These are phyloP conservation scores for Molossus molossus DNA, from an alignment of 2,797 vertebrate species.

Conservation along the genomic window DNA sequence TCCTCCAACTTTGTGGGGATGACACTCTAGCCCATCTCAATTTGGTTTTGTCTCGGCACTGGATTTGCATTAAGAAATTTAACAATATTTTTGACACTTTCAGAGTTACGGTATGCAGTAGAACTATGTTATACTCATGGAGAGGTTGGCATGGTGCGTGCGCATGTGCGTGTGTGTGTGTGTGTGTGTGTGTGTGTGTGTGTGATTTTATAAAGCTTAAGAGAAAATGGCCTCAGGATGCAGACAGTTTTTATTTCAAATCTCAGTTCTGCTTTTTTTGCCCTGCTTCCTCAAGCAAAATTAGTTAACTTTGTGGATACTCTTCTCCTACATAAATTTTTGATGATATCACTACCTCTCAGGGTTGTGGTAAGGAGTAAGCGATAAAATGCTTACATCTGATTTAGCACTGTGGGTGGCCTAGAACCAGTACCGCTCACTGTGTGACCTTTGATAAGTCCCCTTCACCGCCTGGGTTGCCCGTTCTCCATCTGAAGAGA, in stretches of 20 bases:
- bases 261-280: not conserved
- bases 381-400: not conserved
- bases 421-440: not conserved
- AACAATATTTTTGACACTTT: not conserved
- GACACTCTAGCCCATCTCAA: not conserved
- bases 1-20: not conserved
- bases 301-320: not conserved
- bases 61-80: not conserved
- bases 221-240: not conserved
- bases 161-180: not conserved
- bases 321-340: not conserved
- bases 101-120: not conserved
- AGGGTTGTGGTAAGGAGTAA: not conserved
- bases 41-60: not conserved
- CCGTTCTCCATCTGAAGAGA: constrained; percentile 57
- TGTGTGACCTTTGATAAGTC: not conserved
- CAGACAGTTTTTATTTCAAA: not conserved
- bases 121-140: not conserved
- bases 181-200: not conserved
- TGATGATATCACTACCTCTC: not conserved
- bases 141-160: not conserved
- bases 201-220: not conserved
- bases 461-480: not conserved
- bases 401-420: not conserved
- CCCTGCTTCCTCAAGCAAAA: not conserved